Conservation (phyloP, 1,140 invertebrate species). For the Brachionus sp. region DNA sequence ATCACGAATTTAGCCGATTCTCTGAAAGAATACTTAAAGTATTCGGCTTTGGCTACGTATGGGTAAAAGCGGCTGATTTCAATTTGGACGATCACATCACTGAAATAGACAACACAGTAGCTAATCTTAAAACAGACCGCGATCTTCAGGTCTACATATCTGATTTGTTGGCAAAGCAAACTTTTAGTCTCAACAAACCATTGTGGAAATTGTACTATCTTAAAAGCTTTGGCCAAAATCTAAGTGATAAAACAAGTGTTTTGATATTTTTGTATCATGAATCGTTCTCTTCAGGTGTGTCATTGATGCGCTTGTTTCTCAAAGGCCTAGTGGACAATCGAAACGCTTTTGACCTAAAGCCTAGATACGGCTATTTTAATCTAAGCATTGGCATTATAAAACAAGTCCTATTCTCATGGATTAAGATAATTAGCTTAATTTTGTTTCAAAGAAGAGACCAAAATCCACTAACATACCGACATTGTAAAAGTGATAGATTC, state of each 20-base stretch:
- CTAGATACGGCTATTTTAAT: constrained; percentile 7
- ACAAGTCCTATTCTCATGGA: constrained; percentile 1
- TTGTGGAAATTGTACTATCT: constrained; percentile 39
- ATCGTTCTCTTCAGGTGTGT: neutral
- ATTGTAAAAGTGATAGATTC: neutral
- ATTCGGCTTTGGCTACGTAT: constrained; percentile 24
- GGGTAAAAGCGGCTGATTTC: neutral
- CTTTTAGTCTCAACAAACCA: constrained; percentile 20
- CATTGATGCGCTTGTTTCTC: constrained; percentile 21
- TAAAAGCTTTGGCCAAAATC: constrained; percentile 15
- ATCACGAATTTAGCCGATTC: constrained; percentile 7
- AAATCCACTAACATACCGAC: neutral
- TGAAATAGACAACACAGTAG: neutral
- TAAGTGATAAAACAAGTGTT: constrained; percentile 23
- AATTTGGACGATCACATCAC: constrained; percentile 31
- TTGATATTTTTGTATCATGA: constrained; percentile 35
- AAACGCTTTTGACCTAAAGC: constrained; percentile 38
- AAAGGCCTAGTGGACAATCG: constrained; percentile 36
- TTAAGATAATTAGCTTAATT: neutral
- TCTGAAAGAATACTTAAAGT: neutral
- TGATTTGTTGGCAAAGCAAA: neutral
- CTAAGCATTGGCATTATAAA: neutral
- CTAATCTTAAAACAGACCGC: constrained; percentile 6
- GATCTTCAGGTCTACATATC: constrained; percentile 37
- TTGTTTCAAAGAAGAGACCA: neutral